Percentiles rank a stretch among this genome's conserved stretches.
Conservation (phyloP, 2,113 vertebrate genomes). For the Hippoglossus stenolepis region DNA sequence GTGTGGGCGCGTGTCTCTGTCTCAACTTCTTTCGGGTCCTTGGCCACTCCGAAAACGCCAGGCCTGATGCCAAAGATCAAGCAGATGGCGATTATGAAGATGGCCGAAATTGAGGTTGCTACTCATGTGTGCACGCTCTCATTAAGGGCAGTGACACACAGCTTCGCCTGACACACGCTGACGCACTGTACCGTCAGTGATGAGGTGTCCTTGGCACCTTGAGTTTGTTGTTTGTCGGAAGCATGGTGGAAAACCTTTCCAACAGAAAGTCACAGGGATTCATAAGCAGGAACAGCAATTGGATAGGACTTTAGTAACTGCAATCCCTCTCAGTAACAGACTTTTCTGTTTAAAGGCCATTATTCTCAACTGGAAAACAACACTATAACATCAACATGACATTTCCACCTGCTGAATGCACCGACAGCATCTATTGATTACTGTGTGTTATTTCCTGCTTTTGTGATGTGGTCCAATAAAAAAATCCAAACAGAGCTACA, state of each 20-base stretch:
- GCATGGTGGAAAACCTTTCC: too few relatives aligned
- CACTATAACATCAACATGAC: too few relatives aligned
- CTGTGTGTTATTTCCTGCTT: too few relatives aligned
- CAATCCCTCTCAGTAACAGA: too few relatives aligned
- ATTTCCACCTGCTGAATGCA: too few relatives aligned
- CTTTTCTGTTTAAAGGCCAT: too few relatives aligned
- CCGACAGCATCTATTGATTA: too few relatives aligned
- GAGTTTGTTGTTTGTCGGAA: not conserved
- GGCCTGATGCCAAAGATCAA: conserved; percentile 72
- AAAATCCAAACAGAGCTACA: too few relatives aligned
- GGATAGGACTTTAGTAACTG: too few relatives aligned
- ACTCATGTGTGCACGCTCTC: conserved; percentile 22
- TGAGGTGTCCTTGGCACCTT: not conserved
- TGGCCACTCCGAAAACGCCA: conserved; percentile 26
- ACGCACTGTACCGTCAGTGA: not conserved
- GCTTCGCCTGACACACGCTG: conserved; percentile 28
- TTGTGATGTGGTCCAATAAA: too few relatives aligned
- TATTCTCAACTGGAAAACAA: not conserved
- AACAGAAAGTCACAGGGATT: too few relatives aligned
- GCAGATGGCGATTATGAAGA: conserved; percentile 75
- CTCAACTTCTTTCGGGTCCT: conserved; percentile 18
- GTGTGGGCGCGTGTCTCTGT: not conserved
- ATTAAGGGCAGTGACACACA: conserved; percentile 30
- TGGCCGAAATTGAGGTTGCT: conserved; percentile 36
- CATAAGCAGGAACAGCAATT: too few relatives aligned